Percentiles rank a stretch among this genome's conserved stretches.
phyloP scores from a whole-genome alignment of 37 sponge, comb jelly and placozoan species.

The Eunapius fragilis region DNA sequence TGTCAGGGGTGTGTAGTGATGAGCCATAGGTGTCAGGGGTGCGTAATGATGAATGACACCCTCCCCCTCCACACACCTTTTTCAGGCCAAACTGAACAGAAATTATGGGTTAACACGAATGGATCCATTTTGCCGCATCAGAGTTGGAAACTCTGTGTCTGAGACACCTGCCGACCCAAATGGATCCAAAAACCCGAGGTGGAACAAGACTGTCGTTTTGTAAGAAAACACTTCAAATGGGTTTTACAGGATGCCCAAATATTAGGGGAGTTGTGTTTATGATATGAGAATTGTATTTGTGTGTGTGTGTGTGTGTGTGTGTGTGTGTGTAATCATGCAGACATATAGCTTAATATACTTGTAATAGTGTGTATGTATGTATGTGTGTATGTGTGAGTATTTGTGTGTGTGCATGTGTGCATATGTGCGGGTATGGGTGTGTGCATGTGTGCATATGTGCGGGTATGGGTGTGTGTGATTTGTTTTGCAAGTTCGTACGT shows the following conservation, averaged over 20 bases:
- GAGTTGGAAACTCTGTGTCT: conserved; percentile 92
- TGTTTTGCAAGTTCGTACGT: no score
- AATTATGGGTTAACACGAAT: conserved; percentile 94
- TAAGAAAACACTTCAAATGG: conserved; percentile 3
- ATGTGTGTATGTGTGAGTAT: neutral
- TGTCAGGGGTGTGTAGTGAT: no score
- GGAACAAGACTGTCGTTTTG: conserved; percentile 91
- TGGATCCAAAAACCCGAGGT: conserved; percentile 94
- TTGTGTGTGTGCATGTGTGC: conserved; percentile 9
- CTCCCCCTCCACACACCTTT: neutral
- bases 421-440: conserved; percentile 7
- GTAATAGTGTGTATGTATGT: neutral
- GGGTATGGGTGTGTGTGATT: neutral
- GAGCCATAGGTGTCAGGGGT: no score
- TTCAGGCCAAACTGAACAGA: conserved; percentile 85
- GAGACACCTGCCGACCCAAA: conserved; percentile 89
- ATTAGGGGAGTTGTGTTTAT: no score
- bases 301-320: neutral
- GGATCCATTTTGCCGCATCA: conserved; percentile 96
- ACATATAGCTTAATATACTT: no score
- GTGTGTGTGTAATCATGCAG: no score
- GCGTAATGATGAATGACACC: no score
- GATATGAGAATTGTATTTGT: no score
- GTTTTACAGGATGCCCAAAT: neutral
- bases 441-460: conserved; percentile 2